Conservation (phyloP, 37 sponge, comb jelly and placozoan genomes). For the Oscarella lobularis region DNA sequence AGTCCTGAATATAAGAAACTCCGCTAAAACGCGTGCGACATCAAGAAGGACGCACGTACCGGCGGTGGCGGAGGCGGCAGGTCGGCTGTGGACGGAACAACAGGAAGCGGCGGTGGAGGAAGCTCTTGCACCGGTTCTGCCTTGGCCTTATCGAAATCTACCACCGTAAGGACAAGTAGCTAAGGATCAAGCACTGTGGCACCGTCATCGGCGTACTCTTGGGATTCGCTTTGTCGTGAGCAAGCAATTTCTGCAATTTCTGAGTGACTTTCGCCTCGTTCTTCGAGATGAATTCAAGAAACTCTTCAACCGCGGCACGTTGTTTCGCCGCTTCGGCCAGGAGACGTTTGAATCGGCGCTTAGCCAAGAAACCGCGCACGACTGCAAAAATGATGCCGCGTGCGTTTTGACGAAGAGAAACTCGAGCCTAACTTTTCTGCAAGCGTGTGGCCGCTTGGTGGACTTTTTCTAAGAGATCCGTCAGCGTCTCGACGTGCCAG, state of each 20-base stretch:
- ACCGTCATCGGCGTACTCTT: slow-evolving; percentile 16
- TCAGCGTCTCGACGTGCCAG: slow-evolving; percentile 41
- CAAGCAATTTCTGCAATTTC: slow-evolving; percentile 16
- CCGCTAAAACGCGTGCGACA: not conserved
- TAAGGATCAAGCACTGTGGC: not conserved
- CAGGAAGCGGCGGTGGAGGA: slow-evolving; percentile 8
- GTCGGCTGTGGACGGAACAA: slow-evolving; percentile 35
- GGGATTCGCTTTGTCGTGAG: slow-evolving; percentile 23
- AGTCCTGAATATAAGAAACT: slow-evolving; percentile 10
- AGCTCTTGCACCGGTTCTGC: not conserved
- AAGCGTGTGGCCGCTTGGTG: slow-evolving; percentile 37
- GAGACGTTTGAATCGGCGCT: slow-evolving; percentile 22
- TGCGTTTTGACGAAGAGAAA: too few species aligned
- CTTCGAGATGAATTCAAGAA: slow-evolving; percentile 11
- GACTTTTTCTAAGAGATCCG: slow-evolving; percentile 26
- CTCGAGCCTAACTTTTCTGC: slow-evolving; percentile 19
- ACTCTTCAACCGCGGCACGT: slow-evolving; percentile 18
- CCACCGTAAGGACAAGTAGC: not conserved
- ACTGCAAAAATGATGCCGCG: too few species aligned
- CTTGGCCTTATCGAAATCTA: not conserved
- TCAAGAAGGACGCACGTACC: not conserved
- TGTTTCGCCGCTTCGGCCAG: slow-evolving; percentile 25
- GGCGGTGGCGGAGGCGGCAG: slow-evolving; percentile 32
- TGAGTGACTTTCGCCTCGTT: not conserved
- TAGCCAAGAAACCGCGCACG: slow-evolving; percentile 45